These are phyloP conservation scores for Dimorphilus gyrociliatus DNA, from an alignment of 2,888 invertebrate species.

Conservation along the genomic window DNA sequence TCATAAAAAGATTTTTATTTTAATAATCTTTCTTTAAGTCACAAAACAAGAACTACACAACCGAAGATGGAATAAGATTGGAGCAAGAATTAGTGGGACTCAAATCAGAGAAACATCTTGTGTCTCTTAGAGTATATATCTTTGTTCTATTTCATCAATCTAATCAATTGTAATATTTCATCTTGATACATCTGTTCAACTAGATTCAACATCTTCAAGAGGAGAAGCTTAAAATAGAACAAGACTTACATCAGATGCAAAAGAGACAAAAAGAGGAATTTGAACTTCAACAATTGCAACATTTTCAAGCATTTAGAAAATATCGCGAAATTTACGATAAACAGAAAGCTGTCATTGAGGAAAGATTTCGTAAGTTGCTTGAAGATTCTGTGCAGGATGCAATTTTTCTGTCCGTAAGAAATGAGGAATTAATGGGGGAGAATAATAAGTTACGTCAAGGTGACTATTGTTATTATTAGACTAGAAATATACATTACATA, in stretches of 20 bases:
- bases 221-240: conserved; percentile 20
- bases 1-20: too few relatives aligned
- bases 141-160: neutral
- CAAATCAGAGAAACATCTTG: conserved; percentile 21
- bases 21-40: too few relatives aligned
- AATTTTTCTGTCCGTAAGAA: conserved; percentile 25
- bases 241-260: conserved; percentile 21
- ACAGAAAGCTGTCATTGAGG: conserved; percentile 28
- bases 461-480: too few relatives aligned
- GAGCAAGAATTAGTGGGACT: conserved; percentile 24
- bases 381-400: conserved; percentile 32
- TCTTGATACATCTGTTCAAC: neutral
- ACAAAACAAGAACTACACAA: conserved; percentile 20
- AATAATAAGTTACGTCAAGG: conserved; percentile 20
- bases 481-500: too few relatives aligned
- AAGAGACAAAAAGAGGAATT: conserved; percentile 25
- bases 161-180: too few relatives aligned
- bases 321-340: conserved; percentile 33
- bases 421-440: conserved; percentile 23
- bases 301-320: conserved; percentile 28
- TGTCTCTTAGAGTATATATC: conserved; percentile 20
- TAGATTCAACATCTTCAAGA: conserved; percentile 23
- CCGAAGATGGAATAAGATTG: conserved; percentile 19
- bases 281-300: conserved; percentile 29
- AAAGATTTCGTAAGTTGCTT: conserved; percentile 23